Percentiles rank a stretch among this genome's conserved stretches.
Conservation (phyloP, 2,113 vertebrate genomes). For the Scytalopus superciliaris region DNA sequence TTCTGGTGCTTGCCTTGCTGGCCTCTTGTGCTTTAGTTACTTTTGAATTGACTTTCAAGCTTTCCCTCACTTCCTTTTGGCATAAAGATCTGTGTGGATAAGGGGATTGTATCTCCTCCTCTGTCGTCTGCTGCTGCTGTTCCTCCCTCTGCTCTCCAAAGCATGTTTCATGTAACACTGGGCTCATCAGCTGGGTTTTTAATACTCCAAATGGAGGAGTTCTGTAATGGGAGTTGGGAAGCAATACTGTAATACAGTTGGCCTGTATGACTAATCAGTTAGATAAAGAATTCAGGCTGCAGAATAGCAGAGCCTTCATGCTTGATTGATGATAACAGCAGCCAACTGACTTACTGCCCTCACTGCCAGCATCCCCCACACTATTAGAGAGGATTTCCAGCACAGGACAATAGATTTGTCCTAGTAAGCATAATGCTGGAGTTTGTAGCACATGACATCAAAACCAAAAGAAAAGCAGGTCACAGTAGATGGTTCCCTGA, state of each 20-base stretch:
- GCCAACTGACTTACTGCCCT: slow-evolving; percentile 54
- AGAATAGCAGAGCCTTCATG: slow-evolving; percentile 45
- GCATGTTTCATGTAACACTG: neutral
- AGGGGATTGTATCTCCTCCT: neutral
- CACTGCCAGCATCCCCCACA: neutral
- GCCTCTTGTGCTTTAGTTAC: slow-evolving; percentile 16
- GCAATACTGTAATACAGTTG: slow-evolving; percentile 8
- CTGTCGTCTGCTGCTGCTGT: neutral
- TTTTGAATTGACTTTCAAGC: slow-evolving; percentile 9
- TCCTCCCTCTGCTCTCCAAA: neutral
- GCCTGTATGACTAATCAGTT: slow-evolving; percentile 58
- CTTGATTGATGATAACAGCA: slow-evolving; percentile 61
- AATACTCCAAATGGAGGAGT: neutral
- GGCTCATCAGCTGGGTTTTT: slow-evolving; percentile 3
- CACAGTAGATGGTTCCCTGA: neutral
- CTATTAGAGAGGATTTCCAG: slow-evolving; percentile 35
- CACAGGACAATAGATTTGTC: slow-evolving; percentile 28
- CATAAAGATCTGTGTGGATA: neutral
- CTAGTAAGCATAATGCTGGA: neutral
- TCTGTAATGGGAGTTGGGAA: neutral
- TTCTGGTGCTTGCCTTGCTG: neutral
- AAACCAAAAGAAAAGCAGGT: slow-evolving; percentile 36
- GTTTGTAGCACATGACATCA: neutral
- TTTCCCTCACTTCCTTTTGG: neutral
- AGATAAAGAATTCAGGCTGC: slow-evolving; percentile 51